Evolutionary conservation across 2,113 vertebrate genomes (phyloP), one percentile per base, ranked within the genome.

Genomic region (Erinaceus europaeus): DNA sequence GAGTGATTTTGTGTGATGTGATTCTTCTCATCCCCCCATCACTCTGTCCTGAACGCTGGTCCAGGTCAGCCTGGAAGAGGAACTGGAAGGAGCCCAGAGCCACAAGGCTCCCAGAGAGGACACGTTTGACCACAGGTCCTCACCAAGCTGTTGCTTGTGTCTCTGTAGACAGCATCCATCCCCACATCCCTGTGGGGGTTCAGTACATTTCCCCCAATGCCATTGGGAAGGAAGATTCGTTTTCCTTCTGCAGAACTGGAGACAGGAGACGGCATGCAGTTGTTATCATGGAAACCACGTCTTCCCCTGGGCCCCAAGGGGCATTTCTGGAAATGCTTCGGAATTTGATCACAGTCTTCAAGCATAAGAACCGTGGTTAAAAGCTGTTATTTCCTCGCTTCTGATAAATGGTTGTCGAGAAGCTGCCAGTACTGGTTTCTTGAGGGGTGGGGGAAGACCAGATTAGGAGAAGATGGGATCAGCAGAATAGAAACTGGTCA

Each of bases 321-420:
- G 94, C 94, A 94, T 91, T 95, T 95, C 81, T 94, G 88, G 89
- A 96, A 97, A 95, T 72, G 74, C 93, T 93, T 90, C 1, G 12
- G 92, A 91, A 96, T 95, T 90, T 96, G 96, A 97, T 96, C 94
- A 96, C 95, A 94, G 94, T 96, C 94, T 97, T 97, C 95, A 94
- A 93, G 87, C 83, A 59, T 93, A 91, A 96, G 86, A 94, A 93
- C 94, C 13, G 34, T 81, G 75, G 91, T 89, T 95, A 95, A 96
- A 96, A 96, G 93, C 95, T 94, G 94, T 94, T 95, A 97, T 96
- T 97, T 97, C 89, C 94, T 92, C 9, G 71, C 40, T 78, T 89
- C 90, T 96, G 93, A 95, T 96, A 94, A 96, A 94, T 0, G 80
- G 90, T 84, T 91, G 88, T 76, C n/a, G 81, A 92, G 94, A 92